phyloP scores from a whole-genome alignment of 2,797 vertebrate species.

The Coccyzus lansbergi region DNA sequence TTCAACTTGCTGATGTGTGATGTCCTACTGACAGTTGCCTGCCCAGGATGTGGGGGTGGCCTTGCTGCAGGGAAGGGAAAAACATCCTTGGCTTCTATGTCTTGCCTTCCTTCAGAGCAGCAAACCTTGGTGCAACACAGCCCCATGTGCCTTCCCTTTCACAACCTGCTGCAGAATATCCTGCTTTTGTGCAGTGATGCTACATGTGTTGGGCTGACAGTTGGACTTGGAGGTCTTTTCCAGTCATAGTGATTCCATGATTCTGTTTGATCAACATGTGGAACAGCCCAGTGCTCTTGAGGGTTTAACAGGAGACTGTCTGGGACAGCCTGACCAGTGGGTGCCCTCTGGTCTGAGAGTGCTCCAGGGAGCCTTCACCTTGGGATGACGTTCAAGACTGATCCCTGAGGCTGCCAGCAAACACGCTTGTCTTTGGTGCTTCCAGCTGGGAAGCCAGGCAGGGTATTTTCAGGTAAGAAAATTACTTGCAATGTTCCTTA shows the following conservation, averaged over 20 bases:
- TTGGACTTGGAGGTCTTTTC: too few species aligned
- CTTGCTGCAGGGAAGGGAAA: background rate
- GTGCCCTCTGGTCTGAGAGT: background rate
- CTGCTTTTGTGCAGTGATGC: too few species aligned
- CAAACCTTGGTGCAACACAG: background rate
- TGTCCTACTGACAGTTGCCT: background rate
- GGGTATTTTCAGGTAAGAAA: conserved; percentile 66
- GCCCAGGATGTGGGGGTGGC: background rate
- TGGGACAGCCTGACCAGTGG: background rate
- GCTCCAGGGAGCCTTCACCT: background rate
- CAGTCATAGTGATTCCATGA: too few species aligned
- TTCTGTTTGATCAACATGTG: background rate
- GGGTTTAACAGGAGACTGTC: background rate
- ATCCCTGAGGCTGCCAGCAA: background rate
- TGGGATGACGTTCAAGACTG: background rate
- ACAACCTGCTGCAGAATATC: background rate
- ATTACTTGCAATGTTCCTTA: conserved; percentile 39
- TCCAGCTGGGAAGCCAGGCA: conserved; percentile 33
- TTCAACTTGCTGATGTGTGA: background rate
- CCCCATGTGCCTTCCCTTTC: background rate
- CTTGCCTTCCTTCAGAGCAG: background rate
- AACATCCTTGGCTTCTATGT: background rate
- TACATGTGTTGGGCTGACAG: background rate
- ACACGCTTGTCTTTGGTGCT: background rate
- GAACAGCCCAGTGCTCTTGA: background rate